Conservation (phyloP, 2,797 vertebrate genomes). For the Microchirus variegatus region DNA sequence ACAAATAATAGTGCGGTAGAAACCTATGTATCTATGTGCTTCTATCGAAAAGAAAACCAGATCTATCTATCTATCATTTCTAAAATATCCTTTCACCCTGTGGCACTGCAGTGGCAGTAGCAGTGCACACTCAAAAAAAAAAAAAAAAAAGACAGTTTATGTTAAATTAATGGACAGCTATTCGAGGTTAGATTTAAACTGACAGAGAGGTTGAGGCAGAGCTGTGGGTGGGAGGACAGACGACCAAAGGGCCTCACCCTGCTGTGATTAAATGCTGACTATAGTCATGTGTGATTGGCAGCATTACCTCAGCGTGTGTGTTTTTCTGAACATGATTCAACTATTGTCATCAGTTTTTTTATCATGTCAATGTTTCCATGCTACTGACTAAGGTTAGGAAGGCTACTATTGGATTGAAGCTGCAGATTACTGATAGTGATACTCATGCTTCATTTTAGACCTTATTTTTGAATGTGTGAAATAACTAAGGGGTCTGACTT, state of each 20-base stretch:
- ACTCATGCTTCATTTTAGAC: no score
- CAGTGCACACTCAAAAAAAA: no score
- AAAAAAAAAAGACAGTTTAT: no score
- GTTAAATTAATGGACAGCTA: no score
- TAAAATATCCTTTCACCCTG: no score
- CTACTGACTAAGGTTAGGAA: constrained; percentile 7
- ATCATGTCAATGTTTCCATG: constrained; percentile 33
- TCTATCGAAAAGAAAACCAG: no score
- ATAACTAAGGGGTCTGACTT: no score
- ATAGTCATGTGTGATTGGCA: constrained; percentile 40
- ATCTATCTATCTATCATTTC: no score
- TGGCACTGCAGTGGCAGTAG: no score
- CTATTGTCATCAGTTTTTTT: neutral
- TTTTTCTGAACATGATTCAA: constrained; percentile 8
- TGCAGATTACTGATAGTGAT: neutral
- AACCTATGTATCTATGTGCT: no score
- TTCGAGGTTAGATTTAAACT: neutral
- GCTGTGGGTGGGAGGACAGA: constrained; percentile 21
- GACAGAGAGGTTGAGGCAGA: neutral
- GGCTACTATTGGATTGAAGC: neutral
- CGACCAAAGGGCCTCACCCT: constrained; percentile 25
- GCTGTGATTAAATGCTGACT: constrained; percentile 64
- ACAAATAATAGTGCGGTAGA: no score
- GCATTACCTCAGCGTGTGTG: constrained; percentile 19
- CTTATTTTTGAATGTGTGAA: no score